These are phyloP conservation scores for Aromia moschata DNA, from an alignment of 2,888 invertebrate genomes.

Conservation along the genomic window DNA sequence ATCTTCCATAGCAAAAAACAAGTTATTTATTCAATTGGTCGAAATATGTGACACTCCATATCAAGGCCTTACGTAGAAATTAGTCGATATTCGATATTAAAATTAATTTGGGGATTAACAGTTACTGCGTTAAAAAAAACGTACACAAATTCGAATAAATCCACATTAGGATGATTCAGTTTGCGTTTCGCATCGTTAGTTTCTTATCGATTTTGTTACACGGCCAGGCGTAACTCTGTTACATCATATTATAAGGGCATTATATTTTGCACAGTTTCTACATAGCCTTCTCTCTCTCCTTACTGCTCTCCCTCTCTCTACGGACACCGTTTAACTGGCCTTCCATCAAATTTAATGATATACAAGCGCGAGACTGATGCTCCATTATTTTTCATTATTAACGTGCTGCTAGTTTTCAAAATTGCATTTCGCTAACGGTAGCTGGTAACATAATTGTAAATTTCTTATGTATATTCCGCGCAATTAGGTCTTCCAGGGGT, in stretches of 20 bases:
- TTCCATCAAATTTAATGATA: constrained; percentile 63
- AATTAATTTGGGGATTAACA: no score
- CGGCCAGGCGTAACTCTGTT: background rate
- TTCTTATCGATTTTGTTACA: constrained; percentile 1
- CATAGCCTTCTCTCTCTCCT: no score
- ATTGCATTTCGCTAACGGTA: constrained; percentile 57
- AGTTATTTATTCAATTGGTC: no score
- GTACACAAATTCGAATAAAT: no score
- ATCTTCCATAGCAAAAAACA: no score
- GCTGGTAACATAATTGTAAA: constrained; percentile 44
- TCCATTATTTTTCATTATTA: constrained; percentile 63
- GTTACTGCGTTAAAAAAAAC: no score
- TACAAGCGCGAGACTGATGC: constrained; percentile 60
- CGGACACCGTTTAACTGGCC: constrained; percentile 48
- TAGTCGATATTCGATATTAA: no score
- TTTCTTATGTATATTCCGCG: constrained; percentile 33
- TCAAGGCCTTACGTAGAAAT: no score
- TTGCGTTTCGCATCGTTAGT: no score
- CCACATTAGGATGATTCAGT: no score
- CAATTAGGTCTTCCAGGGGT: constrained; percentile 12
- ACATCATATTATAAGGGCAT: constrained; percentile 8
- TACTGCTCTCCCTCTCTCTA: no score
- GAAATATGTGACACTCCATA: no score
- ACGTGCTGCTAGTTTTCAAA: constrained; percentile 61
- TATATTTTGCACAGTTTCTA: constrained; percentile 28